phyloP scores from a whole-genome alignment of 2,797 vertebrate species.

The Naso thynnoides region DNA sequence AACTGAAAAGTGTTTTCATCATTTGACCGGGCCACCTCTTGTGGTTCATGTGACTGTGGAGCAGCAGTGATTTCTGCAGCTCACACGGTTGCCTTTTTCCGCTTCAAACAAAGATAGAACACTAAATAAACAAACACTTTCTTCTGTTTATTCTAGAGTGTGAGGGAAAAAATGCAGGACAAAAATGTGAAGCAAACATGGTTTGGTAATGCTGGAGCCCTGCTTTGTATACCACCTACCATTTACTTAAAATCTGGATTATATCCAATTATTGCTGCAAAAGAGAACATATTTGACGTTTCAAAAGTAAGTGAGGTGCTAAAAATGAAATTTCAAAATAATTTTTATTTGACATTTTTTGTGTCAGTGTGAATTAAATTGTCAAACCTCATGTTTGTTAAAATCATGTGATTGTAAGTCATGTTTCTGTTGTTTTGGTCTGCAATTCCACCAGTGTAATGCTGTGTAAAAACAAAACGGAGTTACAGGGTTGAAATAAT shows the following conservation, averaged over 20 bases:
- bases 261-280: neutral
- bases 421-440: conserved; percentile 7
- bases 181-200: neutral
- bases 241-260: neutral
- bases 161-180: neutral
- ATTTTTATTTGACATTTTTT: neutral
- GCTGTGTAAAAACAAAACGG: conserved; percentile 6
- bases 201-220: conserved; percentile 6
- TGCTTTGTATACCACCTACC: neutral
- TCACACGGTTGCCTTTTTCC: neutral
- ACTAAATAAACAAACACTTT: neutral
- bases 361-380: neutral
- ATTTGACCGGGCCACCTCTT: neutral
- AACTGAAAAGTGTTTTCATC: neutral
- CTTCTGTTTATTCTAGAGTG: conserved; percentile 2
- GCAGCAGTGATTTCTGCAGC: neutral
- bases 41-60: neutral
- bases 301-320: neutral
- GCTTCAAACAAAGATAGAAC: neutral
- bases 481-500: conserved; percentile 9
- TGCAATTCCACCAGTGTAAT: neutral
- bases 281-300: neutral
- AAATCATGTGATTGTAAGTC: neutral
- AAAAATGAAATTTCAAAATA: neutral
- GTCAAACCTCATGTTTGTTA: neutral